phyloP scores from a whole-genome alignment of 2,888 invertebrate species.

The Cecidostiba fungosa region DNA sequence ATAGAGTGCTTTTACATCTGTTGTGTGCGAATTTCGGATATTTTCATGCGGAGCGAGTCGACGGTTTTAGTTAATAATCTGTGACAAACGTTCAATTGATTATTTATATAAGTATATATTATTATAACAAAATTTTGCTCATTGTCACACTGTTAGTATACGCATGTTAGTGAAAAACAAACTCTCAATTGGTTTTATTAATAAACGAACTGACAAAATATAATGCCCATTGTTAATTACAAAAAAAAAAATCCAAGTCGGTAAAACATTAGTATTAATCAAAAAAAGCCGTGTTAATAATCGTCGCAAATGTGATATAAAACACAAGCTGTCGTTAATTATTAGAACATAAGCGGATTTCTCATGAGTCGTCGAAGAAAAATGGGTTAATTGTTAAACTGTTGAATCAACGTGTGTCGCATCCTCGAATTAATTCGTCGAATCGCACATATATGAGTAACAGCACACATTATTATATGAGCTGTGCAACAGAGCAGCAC shows the following conservation, averaged over 20 bases:
- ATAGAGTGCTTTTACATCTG: constrained; percentile 3
- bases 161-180: constrained; percentile 38
- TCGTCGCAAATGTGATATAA: constrained; percentile 20
- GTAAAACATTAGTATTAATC: constrained; percentile 10
- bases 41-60: constrained; percentile 29
- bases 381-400: constrained; percentile 56
- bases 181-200: constrained; percentile 12
- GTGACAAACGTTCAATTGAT: constrained; percentile 30
- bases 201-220: constrained; percentile 38
- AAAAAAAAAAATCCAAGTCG: constrained; percentile 31
- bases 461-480: neutral
- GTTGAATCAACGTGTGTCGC: constrained; percentile 36
- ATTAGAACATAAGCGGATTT: constrained; percentile 44
- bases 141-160: constrained; percentile 30
- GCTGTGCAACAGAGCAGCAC: neutral
- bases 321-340: constrained; percentile 36
- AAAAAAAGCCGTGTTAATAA: constrained; percentile 12
- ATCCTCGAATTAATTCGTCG: constrained; percentile 33
- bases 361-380: constrained; percentile 18
- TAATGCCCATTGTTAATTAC: constrained; percentile 27
- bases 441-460: constrained; percentile 28
- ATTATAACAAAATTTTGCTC: constrained; percentile 4
- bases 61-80: constrained; percentile 23
- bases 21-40: constrained; percentile 37
- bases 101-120: neutral